Conservation (phyloP, 2,888 invertebrate genomes). For the Steinernema carpocapsae region DNA sequence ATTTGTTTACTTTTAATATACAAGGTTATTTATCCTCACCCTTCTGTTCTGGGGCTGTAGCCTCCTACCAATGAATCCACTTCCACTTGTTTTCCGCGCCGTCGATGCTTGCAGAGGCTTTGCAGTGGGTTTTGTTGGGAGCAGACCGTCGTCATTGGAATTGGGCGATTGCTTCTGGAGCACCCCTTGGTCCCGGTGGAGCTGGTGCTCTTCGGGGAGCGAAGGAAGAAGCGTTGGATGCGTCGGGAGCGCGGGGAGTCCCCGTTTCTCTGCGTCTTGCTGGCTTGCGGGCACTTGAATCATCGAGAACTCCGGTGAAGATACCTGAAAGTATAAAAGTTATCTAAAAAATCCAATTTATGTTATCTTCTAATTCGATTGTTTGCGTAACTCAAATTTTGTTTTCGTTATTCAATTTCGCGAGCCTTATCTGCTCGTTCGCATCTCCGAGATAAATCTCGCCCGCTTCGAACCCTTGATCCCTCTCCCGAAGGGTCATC, state of each 20-base stretch:
- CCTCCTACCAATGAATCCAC: neutral
- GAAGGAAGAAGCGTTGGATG: slow-evolving; percentile 8
- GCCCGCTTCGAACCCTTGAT: too few species aligned
- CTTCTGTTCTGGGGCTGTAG: slow-evolving; percentile 10
- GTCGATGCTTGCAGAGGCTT: neutral
- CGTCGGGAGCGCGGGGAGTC: neutral
- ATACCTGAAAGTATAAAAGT: neutral
- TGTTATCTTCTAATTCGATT: too few species aligned
- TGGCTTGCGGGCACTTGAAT: neutral
- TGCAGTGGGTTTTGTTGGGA: neutral
- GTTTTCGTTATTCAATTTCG: too few species aligned
- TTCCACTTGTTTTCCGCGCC: neutral
- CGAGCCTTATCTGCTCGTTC: too few species aligned
- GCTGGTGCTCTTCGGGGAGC: neutral
- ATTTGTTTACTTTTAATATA: neutral
- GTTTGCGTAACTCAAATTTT: too few species aligned
- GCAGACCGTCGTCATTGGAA: neutral
- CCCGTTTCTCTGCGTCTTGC: neutral
- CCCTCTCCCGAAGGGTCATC: too few species aligned
- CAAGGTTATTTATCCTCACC: neutral
- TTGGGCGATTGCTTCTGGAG: neutral
- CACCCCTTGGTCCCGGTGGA: neutral
- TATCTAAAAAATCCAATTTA: too few species aligned
- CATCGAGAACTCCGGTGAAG: neutral
- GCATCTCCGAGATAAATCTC: too few species aligned